These are phyloP conservation scores for Neogobius melanostomus DNA, from an alignment of 2,113 vertebrate species.

Conservation along the genomic window DNA sequence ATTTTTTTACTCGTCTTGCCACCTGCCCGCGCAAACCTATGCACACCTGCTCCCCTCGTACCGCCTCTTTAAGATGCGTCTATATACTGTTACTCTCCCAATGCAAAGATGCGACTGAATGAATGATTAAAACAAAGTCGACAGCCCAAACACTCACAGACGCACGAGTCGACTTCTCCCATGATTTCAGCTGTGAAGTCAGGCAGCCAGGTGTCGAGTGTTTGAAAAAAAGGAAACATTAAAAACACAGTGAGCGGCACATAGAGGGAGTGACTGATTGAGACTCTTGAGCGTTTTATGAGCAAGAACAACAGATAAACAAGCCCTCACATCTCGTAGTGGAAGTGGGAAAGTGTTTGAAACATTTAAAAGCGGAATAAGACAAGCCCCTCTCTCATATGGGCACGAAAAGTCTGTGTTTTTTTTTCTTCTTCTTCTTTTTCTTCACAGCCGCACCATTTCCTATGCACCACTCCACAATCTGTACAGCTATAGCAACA, in stretches of 20 bases:
- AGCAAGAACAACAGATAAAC: slow-evolving; percentile 74
- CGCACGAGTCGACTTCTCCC: slow-evolving; percentile 40
- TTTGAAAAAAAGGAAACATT: slow-evolving; percentile 68
- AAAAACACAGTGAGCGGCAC: slow-evolving; percentile 47
- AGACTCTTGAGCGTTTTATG: slow-evolving; percentile 64
- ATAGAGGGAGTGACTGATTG: slow-evolving; percentile 57
- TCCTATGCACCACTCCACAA: slow-evolving; percentile 48
- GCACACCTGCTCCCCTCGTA: slow-evolving; percentile 43
- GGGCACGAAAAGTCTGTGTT: slow-evolving; percentile 60
- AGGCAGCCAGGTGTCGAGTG: slow-evolving; percentile 73
- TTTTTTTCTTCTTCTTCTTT: slow-evolving; percentile 47
- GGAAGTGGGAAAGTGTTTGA: slow-evolving; percentile 65
- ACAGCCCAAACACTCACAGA: slow-evolving; percentile 41
- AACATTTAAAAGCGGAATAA: slow-evolving; percentile 36
- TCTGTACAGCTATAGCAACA: slow-evolving; percentile 21
- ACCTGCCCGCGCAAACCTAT: slow-evolving; percentile 21
- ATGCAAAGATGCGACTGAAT: slow-evolving; percentile 59
- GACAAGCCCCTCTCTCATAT: slow-evolving; percentile 57
- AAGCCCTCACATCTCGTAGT: slow-evolving; percentile 73
- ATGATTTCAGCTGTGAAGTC: slow-evolving; percentile 69
- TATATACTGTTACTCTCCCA: slow-evolving; percentile 43
- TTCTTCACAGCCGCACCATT: slow-evolving; percentile 52
- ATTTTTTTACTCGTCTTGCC: slow-evolving; percentile 11
- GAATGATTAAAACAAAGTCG: slow-evolving; percentile 69
- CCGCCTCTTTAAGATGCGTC: slow-evolving; percentile 35